These are phyloP conservation scores for Regulus satrapa DNA, from an alignment of 2,113 vertebrate genomes.

Conservation along the genomic window DNA sequence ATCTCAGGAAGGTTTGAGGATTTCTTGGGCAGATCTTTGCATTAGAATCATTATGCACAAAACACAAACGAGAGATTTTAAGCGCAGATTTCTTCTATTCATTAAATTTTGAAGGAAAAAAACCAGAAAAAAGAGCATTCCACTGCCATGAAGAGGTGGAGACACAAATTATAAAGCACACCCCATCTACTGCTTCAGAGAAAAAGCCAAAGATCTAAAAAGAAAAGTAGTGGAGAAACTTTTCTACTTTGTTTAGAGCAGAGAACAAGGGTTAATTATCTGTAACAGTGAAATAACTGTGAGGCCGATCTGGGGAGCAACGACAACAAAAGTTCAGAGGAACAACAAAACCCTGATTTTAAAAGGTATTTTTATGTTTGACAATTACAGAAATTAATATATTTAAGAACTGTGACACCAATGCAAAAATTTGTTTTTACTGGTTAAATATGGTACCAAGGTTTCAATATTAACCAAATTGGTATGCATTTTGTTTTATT, in stretches of 20 bases:
- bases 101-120: background rate
- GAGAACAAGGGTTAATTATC: background rate
- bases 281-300: background rate
- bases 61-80: background rate
- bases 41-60: background rate
- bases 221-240: constrained; percentile 11
- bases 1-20: background rate
- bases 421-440: background rate
- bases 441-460: background rate
- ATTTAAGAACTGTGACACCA: background rate
- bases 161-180: background rate
- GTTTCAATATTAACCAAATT: background rate
- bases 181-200: background rate
- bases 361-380: background rate
- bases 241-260: background rate
- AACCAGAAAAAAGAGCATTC: background rate
- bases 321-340: background rate
- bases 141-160: background rate
- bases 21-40: background rate
- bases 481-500: background rate
- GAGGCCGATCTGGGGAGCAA: background rate
- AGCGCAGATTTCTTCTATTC: background rate
- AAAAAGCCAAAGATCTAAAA: background rate
- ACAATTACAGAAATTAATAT: background rate
- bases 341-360: background rate